Evolutionary conservation across 2,888 invertebrate genomes (phyloP), one percentile per base, ranked within the genome.

Genomic region (Cosmia trapezina): DNA sequence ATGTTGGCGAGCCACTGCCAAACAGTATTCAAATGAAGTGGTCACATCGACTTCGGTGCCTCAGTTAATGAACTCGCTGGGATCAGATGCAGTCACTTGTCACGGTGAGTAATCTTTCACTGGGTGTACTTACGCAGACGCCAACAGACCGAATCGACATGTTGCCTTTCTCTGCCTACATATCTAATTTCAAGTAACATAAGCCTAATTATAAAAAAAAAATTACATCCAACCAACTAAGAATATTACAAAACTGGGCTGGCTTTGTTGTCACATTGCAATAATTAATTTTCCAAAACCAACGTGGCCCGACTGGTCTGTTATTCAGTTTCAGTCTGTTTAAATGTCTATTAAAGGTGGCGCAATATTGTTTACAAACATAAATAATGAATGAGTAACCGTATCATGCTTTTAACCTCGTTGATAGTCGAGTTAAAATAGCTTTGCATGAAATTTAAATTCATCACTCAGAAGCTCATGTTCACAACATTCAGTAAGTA

Each of bases 11-110:
- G 43, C 68, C 64, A 53, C 54, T 75, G 60, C 51, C 75, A 74
- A 85, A 80, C 66, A 70, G 66, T 80, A 85, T 85, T 85, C 74
- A 84, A 84, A 84, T 84, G 73, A 83, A 74, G 84, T 77, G 82
- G 85, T 84, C 78, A 70, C 69, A 73, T 72, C 56, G 66, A 65
- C 76, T 64, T 66, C 78, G 57, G 72, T 37, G 72, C 37, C 56
- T 60, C 69, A 43, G 73, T 82, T 82, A 83, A 78, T 78, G 73
- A 81, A 77, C 77, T 83, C 81, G 53, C 43, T 54, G 72, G 77
- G 74, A 78, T 73, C 73, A 72, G 70, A 70, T 60, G 72, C 75
- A 78, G 68, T 73, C 82, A 82, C 76, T 77, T 78, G 85, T 80
- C 80, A 85, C 76, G 73, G 63, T 73, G 61, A 62, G 71, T 84